phyloP scores from a whole-genome alignment of 2,888 invertebrate genomes.

The Thymelicus sylvestris region DNA sequence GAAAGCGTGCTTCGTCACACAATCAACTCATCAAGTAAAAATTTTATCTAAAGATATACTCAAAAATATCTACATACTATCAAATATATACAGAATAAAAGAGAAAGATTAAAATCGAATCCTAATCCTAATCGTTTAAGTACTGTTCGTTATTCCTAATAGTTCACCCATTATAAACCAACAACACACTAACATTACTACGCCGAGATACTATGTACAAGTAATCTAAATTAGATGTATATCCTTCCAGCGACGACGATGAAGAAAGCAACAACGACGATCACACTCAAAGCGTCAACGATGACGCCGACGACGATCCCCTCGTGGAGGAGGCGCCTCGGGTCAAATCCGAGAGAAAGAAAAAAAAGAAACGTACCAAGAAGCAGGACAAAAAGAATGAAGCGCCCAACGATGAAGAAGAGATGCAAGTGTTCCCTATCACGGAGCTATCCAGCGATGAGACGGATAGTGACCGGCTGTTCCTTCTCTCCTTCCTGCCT shows the following conservation, averaged over 20 bases:
- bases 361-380: slow-evolving; percentile 50
- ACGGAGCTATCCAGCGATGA: slow-evolving; percentile 58
- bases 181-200: too few relatives aligned
- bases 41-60: too few relatives aligned
- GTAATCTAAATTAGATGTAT: too few relatives aligned
- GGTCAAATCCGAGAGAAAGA: slow-evolving; percentile 38
- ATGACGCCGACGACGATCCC: slow-evolving; percentile 31
- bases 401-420: slow-evolving; percentile 61
- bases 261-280: slow-evolving; percentile 9
- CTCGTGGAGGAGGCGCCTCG: slow-evolving; percentile 17
- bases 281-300: slow-evolving; percentile 16
- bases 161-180: too few relatives aligned
- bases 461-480: slow-evolving; percentile 67
- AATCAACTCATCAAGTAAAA: too few relatives aligned
- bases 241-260: slow-evolving; percentile 35
- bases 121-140: too few relatives aligned
- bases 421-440: slow-evolving; percentile 64
- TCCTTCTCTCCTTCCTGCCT: slow-evolving; percentile 73
- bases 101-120: too few relatives aligned
- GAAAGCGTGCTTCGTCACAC: not conserved
- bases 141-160: too few relatives aligned
- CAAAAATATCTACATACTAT: too few relatives aligned
- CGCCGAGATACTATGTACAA: too few relatives aligned
- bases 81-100: too few relatives aligned
- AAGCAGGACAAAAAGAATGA: slow-evolving; percentile 50